Evolutionary conservation across 2,888 invertebrate genomes (phyloP).

Genomic region (Machimus rusticus): DNA sequence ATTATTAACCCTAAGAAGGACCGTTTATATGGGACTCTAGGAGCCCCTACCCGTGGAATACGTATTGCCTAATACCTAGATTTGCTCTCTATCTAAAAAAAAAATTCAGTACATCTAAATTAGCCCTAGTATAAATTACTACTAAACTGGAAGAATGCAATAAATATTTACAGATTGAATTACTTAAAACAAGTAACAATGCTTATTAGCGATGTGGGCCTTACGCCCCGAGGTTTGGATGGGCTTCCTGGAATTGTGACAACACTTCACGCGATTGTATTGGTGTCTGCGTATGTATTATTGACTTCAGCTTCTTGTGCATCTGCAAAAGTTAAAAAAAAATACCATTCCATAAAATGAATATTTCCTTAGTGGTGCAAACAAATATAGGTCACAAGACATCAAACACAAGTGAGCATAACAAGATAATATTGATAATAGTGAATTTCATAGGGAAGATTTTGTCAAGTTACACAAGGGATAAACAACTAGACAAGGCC

Average conservation of each 20-base stretch:
- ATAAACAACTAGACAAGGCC: neutral
- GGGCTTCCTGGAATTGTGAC: neutral
- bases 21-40: neutral
- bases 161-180: slow-evolving; percentile 27
- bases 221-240: neutral
- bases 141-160: slow-evolving; percentile 25
- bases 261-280: slow-evolving; percentile 4
- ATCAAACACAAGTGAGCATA: neutral
- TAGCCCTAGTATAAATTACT: neutral
- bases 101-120: neutral
- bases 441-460: neutral
- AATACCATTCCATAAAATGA: neutral
- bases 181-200: slow-evolving; percentile 9
- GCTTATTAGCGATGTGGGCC: neutral
- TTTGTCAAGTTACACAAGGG: neutral
- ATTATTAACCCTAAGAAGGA: slow-evolving; percentile 16
- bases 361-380: neutral
- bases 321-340: slow-evolving; percentile 49
- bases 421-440: slow-evolving; percentile 1
- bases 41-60: slow-evolving; percentile 22
- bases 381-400: neutral
- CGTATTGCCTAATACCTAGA: neutral
- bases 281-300: slow-evolving; percentile 47
- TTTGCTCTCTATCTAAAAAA: neutral
- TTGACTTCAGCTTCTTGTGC: slow-evolving; percentile 50